A percentile compares a stretch with the other conserved stretches of the same genome.
These are phyloP conservation scores for Steromphala cineraria DNA, from an alignment of 2,888 invertebrate genomes.

Conservation along the genomic window DNA sequence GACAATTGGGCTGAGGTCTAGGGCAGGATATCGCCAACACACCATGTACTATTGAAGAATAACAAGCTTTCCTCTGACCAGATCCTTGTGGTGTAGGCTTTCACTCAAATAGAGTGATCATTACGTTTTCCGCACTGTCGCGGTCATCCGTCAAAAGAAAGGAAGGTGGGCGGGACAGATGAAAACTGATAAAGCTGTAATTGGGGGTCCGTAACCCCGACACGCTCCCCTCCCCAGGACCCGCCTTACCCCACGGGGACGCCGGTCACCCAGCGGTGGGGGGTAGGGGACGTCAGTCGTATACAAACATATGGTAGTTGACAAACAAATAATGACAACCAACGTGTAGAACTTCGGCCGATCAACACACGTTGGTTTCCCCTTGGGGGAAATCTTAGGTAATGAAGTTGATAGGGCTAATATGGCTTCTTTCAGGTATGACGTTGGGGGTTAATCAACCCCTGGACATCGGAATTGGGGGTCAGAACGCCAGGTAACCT, in stretches of 20 bases:
- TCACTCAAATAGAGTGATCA: not conserved
- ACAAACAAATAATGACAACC: not conserved
- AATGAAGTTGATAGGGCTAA: conserved; percentile 11
- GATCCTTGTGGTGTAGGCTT: not conserved
- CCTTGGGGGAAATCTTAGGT: not conserved
- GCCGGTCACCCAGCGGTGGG: not conserved
- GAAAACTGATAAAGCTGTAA: not conserved
- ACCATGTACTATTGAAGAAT: conserved; percentile 6
- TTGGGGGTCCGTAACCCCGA: conserved; percentile 7
- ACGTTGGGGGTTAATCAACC: not conserved
- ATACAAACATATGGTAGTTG: conserved; percentile 11
- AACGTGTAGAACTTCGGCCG: not conserved
- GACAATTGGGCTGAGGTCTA: not conserved
- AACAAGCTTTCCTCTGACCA: not conserved
- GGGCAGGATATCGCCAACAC: not conserved
- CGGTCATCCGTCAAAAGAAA: not conserved
- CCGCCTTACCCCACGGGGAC: not conserved
- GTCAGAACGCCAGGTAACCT: not conserved
- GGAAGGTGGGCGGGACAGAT: not conserved
- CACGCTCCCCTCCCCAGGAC: conserved; percentile 4
- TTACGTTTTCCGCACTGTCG: conserved; percentile 10
- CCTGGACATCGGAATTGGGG: not conserved
- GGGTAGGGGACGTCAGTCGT: not conserved
- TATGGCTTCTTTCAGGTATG: not conserved
- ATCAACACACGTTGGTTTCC: not conserved